phyloP scores from a whole-genome alignment of 2,113 vertebrate genomes.

The Noctilio leporinus region DNA sequence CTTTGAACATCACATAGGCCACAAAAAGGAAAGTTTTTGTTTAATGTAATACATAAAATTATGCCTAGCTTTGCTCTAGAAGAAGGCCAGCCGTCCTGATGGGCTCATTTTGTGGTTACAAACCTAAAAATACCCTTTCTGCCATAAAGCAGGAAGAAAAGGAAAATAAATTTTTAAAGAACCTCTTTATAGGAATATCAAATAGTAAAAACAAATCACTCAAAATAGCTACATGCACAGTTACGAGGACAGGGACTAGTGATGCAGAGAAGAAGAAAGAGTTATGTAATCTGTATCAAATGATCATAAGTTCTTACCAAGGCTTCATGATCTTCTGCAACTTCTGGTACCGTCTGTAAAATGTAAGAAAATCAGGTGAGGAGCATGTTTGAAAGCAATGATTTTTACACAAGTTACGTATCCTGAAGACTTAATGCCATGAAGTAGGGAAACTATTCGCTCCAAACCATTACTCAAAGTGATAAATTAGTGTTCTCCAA shows the following conservation, averaged over 20 bases:
- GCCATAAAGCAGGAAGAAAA: neutral
- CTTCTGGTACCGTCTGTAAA: constrained; percentile 99
- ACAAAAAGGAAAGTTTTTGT: constrained; percentile 29
- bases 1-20: constrained; percentile 34
- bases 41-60: constrained; percentile 30
- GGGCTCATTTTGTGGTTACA: neutral
- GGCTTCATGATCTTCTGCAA: constrained; percentile 99
- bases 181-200: constrained; percentile 26
- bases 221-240: neutral
- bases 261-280: constrained; percentile 73
- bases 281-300: constrained; percentile 69
- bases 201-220: neutral
- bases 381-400: neutral
- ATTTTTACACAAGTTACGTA: neutral
- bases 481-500: neutral
- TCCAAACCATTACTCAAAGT: neutral
- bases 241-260: neutral
- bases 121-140: neutral
- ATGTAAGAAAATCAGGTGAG: constrained; percentile 90
- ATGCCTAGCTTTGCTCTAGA: neutral
- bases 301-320: constrained; percentile 89
- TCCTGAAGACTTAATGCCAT: neutral
- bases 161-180: neutral
- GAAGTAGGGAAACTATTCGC: neutral
- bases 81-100: neutral